These are phyloP conservation scores for Centropus unirufus DNA, from an alignment of 2,113 vertebrate genomes.

Conservation along the genomic window DNA sequence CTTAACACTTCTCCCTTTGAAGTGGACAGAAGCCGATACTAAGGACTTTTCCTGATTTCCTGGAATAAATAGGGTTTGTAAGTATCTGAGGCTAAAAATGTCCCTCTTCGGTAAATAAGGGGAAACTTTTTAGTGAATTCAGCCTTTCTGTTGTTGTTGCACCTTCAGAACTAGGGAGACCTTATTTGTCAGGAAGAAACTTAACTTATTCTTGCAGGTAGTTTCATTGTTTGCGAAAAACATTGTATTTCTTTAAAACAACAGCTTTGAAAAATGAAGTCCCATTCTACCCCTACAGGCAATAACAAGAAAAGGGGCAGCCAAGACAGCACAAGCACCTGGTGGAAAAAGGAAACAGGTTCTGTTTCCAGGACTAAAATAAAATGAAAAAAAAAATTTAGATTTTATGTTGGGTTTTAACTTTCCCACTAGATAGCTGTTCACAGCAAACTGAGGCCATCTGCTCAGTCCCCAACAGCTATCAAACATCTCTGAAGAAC, in stretches of 20 bases:
- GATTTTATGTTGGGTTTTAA: not conserved
- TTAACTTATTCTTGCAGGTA: not conserved
- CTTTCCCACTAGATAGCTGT: not conserved
- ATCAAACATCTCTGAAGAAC: not conserved
- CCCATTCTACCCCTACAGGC: not conserved
- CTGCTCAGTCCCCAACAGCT: not conserved
- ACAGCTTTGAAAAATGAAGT: not conserved
- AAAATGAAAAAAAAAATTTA: not conserved
- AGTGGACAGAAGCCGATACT: not conserved
- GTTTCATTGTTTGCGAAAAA: not conserved
- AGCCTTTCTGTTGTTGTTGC: not conserved
- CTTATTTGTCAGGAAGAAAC: not conserved
- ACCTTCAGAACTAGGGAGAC: not conserved
- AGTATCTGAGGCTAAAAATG: not conserved
- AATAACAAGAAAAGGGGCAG: not conserved
- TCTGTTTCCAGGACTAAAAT: not conserved
- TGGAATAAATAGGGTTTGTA: not conserved
- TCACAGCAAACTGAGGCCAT: not conserved
- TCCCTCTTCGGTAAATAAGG: not conserved
- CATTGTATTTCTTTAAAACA: not conserved
- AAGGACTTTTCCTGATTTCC: not conserved
- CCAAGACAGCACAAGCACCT: not conserved
- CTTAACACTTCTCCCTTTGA: not conserved
- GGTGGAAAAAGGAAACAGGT: not conserved
- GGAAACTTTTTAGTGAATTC: not conserved